Evolutionary conservation across 2,113 vertebrate genomes (phyloP), one percentile per base, ranked within the genome.

Genomic region (Ahaetulla prasina): DNA sequence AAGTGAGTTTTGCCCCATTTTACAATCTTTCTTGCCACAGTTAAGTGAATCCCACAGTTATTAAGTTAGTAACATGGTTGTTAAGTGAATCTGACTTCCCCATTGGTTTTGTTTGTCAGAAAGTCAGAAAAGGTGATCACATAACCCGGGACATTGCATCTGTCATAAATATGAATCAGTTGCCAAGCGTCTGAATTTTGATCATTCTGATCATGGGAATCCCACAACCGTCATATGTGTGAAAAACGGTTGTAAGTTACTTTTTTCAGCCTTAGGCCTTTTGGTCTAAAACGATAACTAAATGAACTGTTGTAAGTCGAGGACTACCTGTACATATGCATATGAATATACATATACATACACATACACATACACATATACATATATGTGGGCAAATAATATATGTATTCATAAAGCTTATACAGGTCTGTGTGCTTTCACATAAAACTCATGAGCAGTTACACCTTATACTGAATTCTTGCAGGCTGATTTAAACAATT

Each of bases 381-480:
- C 60, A 30, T 7, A 55, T 8, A 23, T 3, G n/a, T 0, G 16
- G 84, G 43, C 8, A 9, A 87, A 85, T 8, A 23, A 10, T 50
- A 49, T 92, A 16, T 89, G 53, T 80, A 12, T 74, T 3, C 0
- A 0, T 55, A 91, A 8, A 7, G 93, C 54, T 74, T 52, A 47
- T 84, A 18, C 8, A 39, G 14, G 3, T 87, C 14, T 52, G 2
- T 49, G 30, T 86, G 91, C 27, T 91, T 95, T 49, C 90, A 53
- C 8, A 5, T 85, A 22, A 91, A 92, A 63, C 27, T 43, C 60
- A 8, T 74, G 63, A 74, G n/a, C n/a, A 74, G n/a, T 86, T 86
- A 30, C 14, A 20, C 0, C 74, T 63, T 92, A 89, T 68, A 0
- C 14, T 93, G 3, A 14, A 89, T 88, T 93, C 0, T 49, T 54